Evolutionary conservation across 1,140 invertebrate species (phyloP).

Genomic region (Drosophila orena): DNA sequence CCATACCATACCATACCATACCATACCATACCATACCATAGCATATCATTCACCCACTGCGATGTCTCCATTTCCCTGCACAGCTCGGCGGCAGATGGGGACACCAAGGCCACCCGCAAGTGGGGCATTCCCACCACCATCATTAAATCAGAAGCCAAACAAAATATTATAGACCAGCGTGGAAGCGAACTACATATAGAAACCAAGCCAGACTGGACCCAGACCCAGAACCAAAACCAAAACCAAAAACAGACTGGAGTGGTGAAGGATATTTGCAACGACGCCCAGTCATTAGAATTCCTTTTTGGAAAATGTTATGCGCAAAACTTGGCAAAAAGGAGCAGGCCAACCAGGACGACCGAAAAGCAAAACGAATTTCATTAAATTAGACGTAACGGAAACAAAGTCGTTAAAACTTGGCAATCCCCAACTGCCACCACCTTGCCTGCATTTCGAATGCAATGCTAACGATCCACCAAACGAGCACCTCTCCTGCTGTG

Average conservation of each 20-base stretch:
- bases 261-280: conserved; percentile 35
- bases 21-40: conserved; percentile 12
- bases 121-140: conserved; percentile 46
- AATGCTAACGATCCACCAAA: conserved; percentile 61
- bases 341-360: conserved; percentile 43
- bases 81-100: conserved; percentile 10
- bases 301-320: conserved; percentile 74
- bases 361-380: conserved; percentile 80
- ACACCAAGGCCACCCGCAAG: conserved; percentile 24
- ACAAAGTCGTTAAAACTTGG: conserved; percentile 83
- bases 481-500: conserved; percentile 20
- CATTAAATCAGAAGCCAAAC: conserved; percentile 77
- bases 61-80: conserved; percentile 57
- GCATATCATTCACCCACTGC: conserved; percentile 44
- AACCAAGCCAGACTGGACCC: conserved; percentile 29
- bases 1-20: too few relatives aligned
- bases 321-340: conserved; percentile 60
- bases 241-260: conserved; percentile 1
- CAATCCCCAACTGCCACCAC: conserved; percentile 35
- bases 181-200: conserved; percentile 11
- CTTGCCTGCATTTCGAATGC: conserved; percentile 26
- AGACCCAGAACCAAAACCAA: conserved; percentile 26
- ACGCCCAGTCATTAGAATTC: conserved; percentile 81
- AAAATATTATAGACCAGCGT: conserved; percentile 67
- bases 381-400: conserved; percentile 83